Evolutionary conservation across 1,140 invertebrate species (phyloP), one percentile per base, ranked within the genome.

Genomic region (Lepidurus couesii): DNA sequence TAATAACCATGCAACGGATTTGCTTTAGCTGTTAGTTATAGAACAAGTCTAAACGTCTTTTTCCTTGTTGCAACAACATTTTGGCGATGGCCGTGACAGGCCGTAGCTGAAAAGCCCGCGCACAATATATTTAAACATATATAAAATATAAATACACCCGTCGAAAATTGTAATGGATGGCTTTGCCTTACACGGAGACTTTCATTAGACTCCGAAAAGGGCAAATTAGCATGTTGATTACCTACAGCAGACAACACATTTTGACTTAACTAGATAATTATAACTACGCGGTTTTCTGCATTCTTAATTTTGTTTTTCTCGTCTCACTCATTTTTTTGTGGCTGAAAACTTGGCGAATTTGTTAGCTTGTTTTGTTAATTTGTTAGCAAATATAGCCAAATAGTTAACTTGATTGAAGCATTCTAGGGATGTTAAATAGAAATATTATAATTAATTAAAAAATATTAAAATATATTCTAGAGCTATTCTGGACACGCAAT

Each of bases 21-120:
- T 13, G 53, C 53, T 65, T 65, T 65, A 65, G 53, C 53, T 16
- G 53, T 65, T 65, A 65, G 53, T 65, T 65, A 65, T 65, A 65
- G 53, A 34, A 34, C 34, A 34, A 34, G 34, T 34, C 34, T 34
- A 34, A 34, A 34, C 34, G 34, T 34, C 34, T 34, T 34, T 34
- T 34, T 3, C 34, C 34, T 34, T 34, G 34, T 34, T 34, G 34
- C 34, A 34, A 34, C 34, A 34, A 34, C 34, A 4, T 34, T 34
- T 34, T 34, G 34, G 34, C 34, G n/a, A 21, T 7, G 53, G 53
- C 21, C 16, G 53, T 21, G 4, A 21, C 16, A 13, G 5, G 8
- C 53, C 21, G 53, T 65, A 65, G 21, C 9, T 21, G 8, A 21
- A 65, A 65, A 65, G 53, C n/a, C 16, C 53, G 45, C 45, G 8